Evolutionary conservation across 2,888 invertebrate genomes (phyloP).

Genomic region (Ormyrus rosae): DNA sequence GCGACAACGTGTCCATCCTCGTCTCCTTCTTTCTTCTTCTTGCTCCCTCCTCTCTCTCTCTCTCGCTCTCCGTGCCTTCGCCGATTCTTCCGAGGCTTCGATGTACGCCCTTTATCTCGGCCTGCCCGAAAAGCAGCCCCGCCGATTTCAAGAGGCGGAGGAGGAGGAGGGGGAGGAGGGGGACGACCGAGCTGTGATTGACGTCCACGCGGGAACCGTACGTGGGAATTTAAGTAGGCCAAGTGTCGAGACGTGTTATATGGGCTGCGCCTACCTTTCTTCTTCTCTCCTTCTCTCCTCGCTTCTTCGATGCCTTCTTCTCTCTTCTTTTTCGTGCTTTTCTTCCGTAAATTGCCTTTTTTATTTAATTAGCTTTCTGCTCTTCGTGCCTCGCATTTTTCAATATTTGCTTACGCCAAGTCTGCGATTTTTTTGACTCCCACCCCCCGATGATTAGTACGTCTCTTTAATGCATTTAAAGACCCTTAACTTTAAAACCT

Average conservation of each 20-base stretch:
- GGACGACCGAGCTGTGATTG: conserved; percentile 60
- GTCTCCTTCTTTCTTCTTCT: conserved; percentile 50
- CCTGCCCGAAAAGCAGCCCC: not conserved
- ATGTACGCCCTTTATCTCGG: conserved; percentile 26
- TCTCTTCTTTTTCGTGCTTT: no score
- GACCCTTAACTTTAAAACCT: no score
- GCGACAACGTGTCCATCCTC: conserved; percentile 72
- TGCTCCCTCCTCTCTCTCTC: conserved; percentile 56
- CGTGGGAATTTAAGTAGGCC: conserved; percentile 57
- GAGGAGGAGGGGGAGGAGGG: not conserved
- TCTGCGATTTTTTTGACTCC: no score
- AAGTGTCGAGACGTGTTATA: conserved; percentile 20
- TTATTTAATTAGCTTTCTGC: no score
- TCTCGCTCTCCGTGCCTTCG: conserved; percentile 48
- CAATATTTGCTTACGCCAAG: no score
- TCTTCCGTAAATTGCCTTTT: no score
- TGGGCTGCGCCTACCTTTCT: no score
- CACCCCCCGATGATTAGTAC: no score
- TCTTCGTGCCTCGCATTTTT: no score
- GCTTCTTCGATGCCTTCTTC: not conserved
- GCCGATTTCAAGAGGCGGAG: not conserved
- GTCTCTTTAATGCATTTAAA: no score
- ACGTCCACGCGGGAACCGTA: conserved; percentile 62
- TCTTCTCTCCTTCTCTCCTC: not conserved
- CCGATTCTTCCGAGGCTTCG: conserved; percentile 39